A percentile compares a stretch with the other conserved stretches of the same genome.
phyloP scores from a whole-genome alignment of 2,797 vertebrate genomes.

The Setipinna tenuifilis region DNA sequence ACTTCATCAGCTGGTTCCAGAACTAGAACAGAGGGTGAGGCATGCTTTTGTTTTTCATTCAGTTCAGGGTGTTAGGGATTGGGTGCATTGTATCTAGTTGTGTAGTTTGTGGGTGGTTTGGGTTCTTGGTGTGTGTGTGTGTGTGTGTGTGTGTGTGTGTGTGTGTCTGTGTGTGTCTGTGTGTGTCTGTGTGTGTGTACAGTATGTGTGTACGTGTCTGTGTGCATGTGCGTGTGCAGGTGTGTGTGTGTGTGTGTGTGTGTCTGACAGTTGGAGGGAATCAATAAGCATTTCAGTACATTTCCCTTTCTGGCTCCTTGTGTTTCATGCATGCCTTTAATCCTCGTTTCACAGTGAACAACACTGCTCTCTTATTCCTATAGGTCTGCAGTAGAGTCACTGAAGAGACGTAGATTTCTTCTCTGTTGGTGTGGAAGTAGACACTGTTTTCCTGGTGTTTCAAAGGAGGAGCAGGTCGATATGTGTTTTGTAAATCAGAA shows the following conservation, averaged over 20 bases:
- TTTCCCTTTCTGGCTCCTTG: neutral
- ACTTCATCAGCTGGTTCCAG: constrained; percentile 81
- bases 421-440: neutral
- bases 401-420: neutral
- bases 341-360: neutral
- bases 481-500: constrained; percentile 38
- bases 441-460: neutral
- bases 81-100: neutral
- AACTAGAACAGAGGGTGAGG: constrained; percentile 71
- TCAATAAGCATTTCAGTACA: neutral
- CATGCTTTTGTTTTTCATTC: neutral
- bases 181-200: constrained; percentile 61
- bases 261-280: neutral
- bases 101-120: neutral
- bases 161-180: constrained; percentile 18
- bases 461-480: constrained; percentile 16
- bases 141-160: constrained; percentile 56
- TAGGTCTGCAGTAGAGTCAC: constrained; percentile 5
- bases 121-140: constrained; percentile 6
- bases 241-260: neutral
- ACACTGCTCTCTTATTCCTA: neutral
- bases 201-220: constrained; percentile 22
- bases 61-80: neutral
- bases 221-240: neutral
- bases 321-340: neutral